Evolutionary conservation across 2,888 invertebrate genomes (phyloP), one percentile per base, ranked within the genome.

Genomic region (Plebejus melissa): DNA sequence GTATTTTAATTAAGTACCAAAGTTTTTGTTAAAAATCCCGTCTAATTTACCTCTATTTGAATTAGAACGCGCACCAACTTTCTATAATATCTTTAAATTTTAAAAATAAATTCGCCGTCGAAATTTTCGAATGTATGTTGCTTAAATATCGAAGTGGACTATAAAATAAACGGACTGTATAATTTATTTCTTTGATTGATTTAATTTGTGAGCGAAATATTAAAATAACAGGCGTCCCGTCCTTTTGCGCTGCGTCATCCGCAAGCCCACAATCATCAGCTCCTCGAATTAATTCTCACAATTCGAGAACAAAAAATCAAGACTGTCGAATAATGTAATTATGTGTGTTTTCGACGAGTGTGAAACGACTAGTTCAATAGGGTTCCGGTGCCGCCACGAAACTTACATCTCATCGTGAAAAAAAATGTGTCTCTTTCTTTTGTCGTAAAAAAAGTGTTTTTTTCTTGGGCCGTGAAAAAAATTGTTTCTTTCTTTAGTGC

Each of bases 351-450:
- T 88, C 86, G 83, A 84, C 81, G 85, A 86, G 88, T 89, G 89
- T 89, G 89, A 92, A 91, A 91, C 90, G 85, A 90, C 88, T 88
- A 90, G 90, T 90, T 90, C 88, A 90, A 90, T 90, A 88, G 84
- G 82, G 80, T 82, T 81, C 81, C 82, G 81, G 80, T 74, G 76
- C 77, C 70, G 82, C 74, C 77, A 76, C 77, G 78, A 86, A 86
- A 88, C 82, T 79, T 80, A 80, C 82, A 79, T 85, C 81, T 87
- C 86, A 86, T 85, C 80, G 75, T 79, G 77, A 78, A 82, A 82
- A 82, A 81, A 83, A 85, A 58, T 41, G 28, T 32, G 32, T 32
- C 11, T 28, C 22, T 60, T 60, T 65, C 22, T 32, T 65, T 65
- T 1, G 13, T 36, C 22, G 54, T 9, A 82, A 81, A 83, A 85